phyloP scores from a whole-genome alignment of 2,797 vertebrate species.

The Parauchenoglanis punctatus region DNA sequence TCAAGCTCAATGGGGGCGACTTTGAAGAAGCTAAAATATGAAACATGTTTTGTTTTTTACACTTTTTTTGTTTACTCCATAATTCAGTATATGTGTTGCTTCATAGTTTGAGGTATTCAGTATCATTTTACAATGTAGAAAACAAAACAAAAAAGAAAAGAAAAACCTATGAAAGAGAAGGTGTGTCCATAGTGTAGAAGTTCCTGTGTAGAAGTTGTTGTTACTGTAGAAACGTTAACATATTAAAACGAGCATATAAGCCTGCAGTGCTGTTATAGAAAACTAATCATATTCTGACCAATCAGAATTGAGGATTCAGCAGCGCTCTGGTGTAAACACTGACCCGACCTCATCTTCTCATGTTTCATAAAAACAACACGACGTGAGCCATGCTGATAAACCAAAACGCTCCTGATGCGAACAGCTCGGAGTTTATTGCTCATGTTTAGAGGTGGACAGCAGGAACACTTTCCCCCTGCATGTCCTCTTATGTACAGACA shows the following conservation, averaged over 20 bases:
- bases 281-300: not conserved
- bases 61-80: no score
- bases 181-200: no score
- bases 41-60: no score
- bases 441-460: slow-evolving; percentile 5
- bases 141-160: no score
- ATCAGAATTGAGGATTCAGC: not conserved
- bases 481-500: slow-evolving; percentile 26
- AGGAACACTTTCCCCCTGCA: not conserved
- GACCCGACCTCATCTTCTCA: not conserved
- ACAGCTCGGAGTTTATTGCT: slow-evolving; percentile 41
- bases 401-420: not conserved
- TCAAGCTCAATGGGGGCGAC: no score
- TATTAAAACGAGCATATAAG: not conserved
- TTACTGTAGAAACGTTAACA: no score
- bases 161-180: no score
- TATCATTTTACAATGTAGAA: no score
- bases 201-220: not conserved
- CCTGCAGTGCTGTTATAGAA: not conserved
- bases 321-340: not conserved
- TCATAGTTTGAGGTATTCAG: no score
- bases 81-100: no score
- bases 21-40: no score
- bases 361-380: not conserved
- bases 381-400: not conserved